phyloP scores from a whole-genome alignment of 2,888 invertebrate species.

The Pachydiplax longipennis region DNA sequence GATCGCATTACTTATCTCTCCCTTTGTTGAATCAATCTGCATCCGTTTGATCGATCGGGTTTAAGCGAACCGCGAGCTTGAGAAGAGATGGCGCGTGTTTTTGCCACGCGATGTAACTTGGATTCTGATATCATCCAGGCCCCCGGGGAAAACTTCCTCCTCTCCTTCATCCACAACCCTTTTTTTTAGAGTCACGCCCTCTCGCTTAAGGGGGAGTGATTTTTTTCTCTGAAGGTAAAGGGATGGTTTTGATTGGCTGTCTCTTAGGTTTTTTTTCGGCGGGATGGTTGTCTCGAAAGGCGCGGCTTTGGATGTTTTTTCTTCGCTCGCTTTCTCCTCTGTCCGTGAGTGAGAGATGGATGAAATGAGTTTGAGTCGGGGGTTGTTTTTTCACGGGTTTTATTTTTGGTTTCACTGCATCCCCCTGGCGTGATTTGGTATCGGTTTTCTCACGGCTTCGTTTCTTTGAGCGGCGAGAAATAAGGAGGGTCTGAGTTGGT shows the following conservation, averaged over 20 bases:
- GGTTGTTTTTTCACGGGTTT: no score
- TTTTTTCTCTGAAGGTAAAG: background rate
- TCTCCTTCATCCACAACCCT: background rate
- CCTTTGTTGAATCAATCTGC: conserved; percentile 14
- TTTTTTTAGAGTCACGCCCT: background rate
- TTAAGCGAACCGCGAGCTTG: background rate
- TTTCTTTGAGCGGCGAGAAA: no score
- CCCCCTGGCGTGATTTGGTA: no score
- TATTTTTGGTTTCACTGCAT: no score
- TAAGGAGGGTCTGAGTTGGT: no score
- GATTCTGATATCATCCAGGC: background rate
- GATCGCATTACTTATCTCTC: background rate
- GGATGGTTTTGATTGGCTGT: background rate
- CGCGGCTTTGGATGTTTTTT: background rate
- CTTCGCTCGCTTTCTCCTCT: no score
- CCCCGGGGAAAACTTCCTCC: background rate
- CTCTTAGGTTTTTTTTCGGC: background rate
- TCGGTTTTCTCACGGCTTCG: no score
- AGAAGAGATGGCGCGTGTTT: background rate
- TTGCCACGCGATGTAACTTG: background rate
- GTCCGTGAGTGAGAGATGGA: no score
- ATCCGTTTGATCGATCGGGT: background rate
- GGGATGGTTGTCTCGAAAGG: background rate
- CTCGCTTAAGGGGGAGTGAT: background rate
- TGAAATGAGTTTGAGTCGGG: no score